Conservation (phyloP, 2,113 vertebrate genomes). For the Nycticebus coucang region DNA sequence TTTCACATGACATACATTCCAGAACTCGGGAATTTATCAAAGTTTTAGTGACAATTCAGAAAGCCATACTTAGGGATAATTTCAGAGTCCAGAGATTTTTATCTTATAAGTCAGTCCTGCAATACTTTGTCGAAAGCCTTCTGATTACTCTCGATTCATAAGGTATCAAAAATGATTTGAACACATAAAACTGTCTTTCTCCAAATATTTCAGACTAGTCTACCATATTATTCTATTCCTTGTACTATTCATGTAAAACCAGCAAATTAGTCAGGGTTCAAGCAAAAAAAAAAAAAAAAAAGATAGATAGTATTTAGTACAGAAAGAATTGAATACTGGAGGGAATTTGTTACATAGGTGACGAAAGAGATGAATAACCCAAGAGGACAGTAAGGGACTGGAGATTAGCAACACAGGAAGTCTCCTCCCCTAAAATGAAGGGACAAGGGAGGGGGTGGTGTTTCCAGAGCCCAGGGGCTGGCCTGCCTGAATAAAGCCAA, state of each 20-base stretch:
- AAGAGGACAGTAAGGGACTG: not conserved
- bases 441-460: not conserved
- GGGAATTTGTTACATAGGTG: not conserved
- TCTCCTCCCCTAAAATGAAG: not conserved
- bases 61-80: slow-evolving; percentile 44
- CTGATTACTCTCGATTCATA: slow-evolving; percentile 32
- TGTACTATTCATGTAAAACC: not conserved
- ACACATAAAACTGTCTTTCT: not conserved
- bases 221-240: not conserved
- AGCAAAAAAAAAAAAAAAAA: not conserved
- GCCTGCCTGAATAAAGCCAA: not conserved
- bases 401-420: not conserved
- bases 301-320: not conserved
- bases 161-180: slow-evolving; percentile 48
- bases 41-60: slow-evolving; percentile 19
- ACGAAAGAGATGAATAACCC: not conserved
- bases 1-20: slow-evolving; percentile 37
- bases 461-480: not conserved
- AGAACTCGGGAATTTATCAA: not conserved
- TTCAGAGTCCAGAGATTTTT: slow-evolving; percentile 50
- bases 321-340: not conserved
- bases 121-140: slow-evolving; percentile 37
- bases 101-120: not conserved
- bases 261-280: not conserved
- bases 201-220: not conserved